Evolutionary conservation across 2,888 invertebrate genomes (phyloP), one percentile per base, ranked within the genome.

Genomic region (Latrodectus hesperus): DNA sequence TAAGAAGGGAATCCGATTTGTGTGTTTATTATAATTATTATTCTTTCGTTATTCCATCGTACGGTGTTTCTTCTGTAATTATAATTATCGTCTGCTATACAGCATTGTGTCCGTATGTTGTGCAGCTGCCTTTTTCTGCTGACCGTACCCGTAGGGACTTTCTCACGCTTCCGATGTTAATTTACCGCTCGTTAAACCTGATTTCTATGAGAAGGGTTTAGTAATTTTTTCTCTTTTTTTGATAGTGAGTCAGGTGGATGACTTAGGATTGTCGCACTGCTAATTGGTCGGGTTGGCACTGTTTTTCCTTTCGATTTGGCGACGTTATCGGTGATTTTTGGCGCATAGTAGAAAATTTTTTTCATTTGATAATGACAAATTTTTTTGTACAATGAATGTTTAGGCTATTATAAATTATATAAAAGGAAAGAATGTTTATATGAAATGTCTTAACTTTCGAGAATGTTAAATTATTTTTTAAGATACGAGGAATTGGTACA

Each of bases 101-200:
- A 67, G 76, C 75, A 87, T 76, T 76, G 77, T 76, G 38, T 72
- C 75, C 14, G 52, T 67, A 49, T 49, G 70, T 77, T 70, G 51
- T 81, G 77, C 86, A 87, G 86, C 86, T 87, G 86, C 86, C 77
- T 53, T 16, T 60, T 22, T 55, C 70, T 38, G 38, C 12, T 70
- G 55, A 60, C 83, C 71, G 51, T 38, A 73, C 51, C n/a, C 53
- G 72, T 68, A 67, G 67, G 71, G 71, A 71, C 77, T 77, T 87
- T 87, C 86, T 87, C 86, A 87, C 86, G 86, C 86, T 87, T 81
- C 80, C 71, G 52, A 71, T 75, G 75, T 81, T 86, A 86, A 86
- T 86, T 80, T 86, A 76, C 64, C 55, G 81, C 86, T 87, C 77
- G 77, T 87, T 87, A 87, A 87, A 73, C 86, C 84, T 84, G 84